phyloP scores from a whole-genome alignment of 2,797 vertebrate species.

The Hozukius guyotensis region DNA sequence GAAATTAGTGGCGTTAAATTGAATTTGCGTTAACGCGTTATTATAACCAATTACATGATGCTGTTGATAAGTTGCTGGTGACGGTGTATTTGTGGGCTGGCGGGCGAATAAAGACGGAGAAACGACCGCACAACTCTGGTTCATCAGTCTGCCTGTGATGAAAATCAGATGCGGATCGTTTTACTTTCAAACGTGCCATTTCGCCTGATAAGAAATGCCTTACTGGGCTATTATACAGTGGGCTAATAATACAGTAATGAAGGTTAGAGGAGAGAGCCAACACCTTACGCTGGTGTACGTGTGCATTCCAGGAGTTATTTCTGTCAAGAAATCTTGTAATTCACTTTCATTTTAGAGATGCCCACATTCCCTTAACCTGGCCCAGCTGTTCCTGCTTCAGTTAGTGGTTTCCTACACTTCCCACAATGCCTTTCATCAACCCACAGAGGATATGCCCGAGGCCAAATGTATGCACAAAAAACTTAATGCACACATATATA shows the following conservation, averaged over 20 bases:
- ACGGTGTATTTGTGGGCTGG: no score
- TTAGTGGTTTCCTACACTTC: conserved; percentile 40
- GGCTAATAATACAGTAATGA: background rate
- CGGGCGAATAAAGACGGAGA: no score
- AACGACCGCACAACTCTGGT: background rate
- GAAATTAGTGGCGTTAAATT: no score
- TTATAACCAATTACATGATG: no score
- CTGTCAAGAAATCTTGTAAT: conserved; percentile 25
- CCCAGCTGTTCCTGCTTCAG: conserved; percentile 18
- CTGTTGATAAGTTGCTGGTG: background rate
- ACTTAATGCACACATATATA: background rate
- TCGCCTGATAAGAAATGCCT: background rate
- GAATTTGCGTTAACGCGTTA: no score
- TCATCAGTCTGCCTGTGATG: background rate
- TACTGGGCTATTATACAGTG: background rate
- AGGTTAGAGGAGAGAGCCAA: background rate
- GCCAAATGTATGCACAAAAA: background rate
- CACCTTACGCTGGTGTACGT: background rate
- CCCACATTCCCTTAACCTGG: background rate
- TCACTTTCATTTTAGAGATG: conserved; percentile 10
- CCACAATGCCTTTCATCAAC: conserved; percentile 39
- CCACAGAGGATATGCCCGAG: conserved; percentile 8
- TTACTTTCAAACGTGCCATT: background rate
- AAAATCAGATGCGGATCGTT: background rate
- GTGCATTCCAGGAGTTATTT: conserved; percentile 26